Evolutionary conservation across 2,888 invertebrate species (phyloP), one percentile per base, ranked within the genome.

Genomic region (Ennomos fuscantarius): DNA sequence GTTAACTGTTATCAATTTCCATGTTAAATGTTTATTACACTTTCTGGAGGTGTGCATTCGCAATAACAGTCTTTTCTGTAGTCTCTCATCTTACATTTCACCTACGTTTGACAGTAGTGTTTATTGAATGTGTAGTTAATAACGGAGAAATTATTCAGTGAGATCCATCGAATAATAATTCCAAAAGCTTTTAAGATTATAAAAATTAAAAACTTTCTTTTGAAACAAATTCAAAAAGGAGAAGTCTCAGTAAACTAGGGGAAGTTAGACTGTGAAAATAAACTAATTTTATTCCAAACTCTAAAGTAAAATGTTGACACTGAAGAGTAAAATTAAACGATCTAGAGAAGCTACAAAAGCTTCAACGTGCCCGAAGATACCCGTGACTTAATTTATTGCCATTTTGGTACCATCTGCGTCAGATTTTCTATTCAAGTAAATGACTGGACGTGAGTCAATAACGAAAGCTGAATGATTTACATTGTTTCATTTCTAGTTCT

Each of bases 391-490:
- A 87, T 88, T 87, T 85, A 87, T 85, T 75, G 68, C 73, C 69
- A 70, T 74, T 78, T 77, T 73, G 72, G 73, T 76, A 76, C 78
- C 84, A 80, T 84, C 81, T 81, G 79, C 73, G 79, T 78, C 78
- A 76, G 80, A 78, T 76, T 78, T 75, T 78, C 76, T 79, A 79
- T 73, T 78, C 63, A 75, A 76, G 75, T 77, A 75, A 24, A 80
- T 74, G 77, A 72, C 74, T 70, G 72, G 73, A 62, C 65, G 71
- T 81, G 82, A 86, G 77, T 83, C 84, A 83, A 79, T 84, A 75
- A 70, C 64, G 79, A 75, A 70, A 63, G 79, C 73, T 78, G 82
- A 85, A 79, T 77, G 86, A 87, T 87, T 82, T 82, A 82, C 73
- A 73, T 56, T 46, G 49, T 55, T 46, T 51, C 35, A 40, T 41